A percentile compares a stretch with the other conserved stretches of the same genome.
Conservation (phyloP, 2,113 vertebrate species). For the Hassar affinis region DNA sequence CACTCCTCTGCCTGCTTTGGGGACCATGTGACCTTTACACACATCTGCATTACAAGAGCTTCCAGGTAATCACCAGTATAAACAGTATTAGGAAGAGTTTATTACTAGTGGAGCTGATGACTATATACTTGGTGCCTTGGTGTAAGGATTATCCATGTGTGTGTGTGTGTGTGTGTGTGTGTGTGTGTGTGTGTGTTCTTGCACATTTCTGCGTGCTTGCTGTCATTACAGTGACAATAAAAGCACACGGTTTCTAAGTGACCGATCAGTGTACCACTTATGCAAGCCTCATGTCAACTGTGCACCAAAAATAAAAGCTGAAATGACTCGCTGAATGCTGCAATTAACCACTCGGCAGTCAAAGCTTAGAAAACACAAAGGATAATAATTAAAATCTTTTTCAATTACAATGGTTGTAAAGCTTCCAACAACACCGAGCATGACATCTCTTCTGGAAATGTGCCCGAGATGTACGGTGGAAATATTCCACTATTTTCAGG, state of each 20-base stretch:
- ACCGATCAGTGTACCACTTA: constrained; percentile 15
- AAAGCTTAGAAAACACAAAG: constrained; percentile 29
- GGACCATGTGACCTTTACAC: neutral
- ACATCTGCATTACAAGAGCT: neutral
- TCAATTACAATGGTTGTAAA: neutral
- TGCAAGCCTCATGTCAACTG: constrained; percentile 12
- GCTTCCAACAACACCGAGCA: neutral
- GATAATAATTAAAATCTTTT: neutral
- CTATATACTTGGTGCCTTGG: neutral
- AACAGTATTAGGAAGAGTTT: neutral
- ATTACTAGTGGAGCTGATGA: neutral
- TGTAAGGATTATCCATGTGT: neutral
- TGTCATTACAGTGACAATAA: constrained; percentile 17
- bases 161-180: neutral
- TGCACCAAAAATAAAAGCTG: constrained; percentile 19
- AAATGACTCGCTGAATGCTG: constrained; percentile 41
- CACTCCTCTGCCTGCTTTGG: neutral
- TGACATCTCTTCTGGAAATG: neutral
- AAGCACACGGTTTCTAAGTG: constrained; percentile 29
- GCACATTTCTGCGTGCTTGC: constrained; percentile 5
- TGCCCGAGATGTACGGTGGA: neutral
- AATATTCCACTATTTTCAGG: neutral
- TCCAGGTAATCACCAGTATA: neutral
- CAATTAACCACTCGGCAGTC: constrained; percentile 40
- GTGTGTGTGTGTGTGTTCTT: constrained; percentile 22